Evolutionary conservation across 2,888 invertebrate species (phyloP), one percentile per base, ranked within the genome.

Genomic region (Drosophila mercatorum): DNA sequence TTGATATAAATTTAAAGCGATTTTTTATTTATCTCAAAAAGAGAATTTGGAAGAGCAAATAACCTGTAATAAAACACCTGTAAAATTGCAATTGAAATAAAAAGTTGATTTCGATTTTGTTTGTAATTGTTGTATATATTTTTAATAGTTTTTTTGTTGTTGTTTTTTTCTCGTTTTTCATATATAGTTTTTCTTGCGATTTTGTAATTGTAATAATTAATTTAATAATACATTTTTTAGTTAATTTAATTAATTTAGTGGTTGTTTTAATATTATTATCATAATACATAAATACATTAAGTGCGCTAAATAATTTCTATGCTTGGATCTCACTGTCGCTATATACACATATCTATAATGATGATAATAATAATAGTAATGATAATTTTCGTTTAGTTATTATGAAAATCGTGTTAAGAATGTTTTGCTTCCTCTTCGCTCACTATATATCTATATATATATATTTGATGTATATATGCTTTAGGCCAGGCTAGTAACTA

Each of bases 201-300:
- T 66, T 73, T 72, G 79, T 85, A 83, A 80, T 86, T 86, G 88
- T 88, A 88, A 78, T 86, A 88, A 85, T 89, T 84, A 88, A 76
- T 81, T 89, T 87, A 87, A 89, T 87, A 86, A 86, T 86, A 86
- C 86, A 86, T 86, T 86, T 83, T 84, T 87, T 84, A 84, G 78
- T 87, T 89, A 87, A 84, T 87, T 85, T 73, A 85, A 81, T 87
- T 83, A 71, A 88, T 80, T 83, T 87, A 83, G 36, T 65, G 70
- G 40, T 62, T 65, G 44, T 26, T 49, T 17, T n/a, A 12, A 51
- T 34, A 41, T 53, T 49, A 78, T 67, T 72, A 68, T 84, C 79
- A 82, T 84, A 74, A 67, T 88, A 81, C 88, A 83, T 85, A 88
- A 89, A 89, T 86, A 86, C 86, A 87, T 77, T 78, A 89, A 89